A percentile compares a stretch with the other conserved stretches of the same genome.
Conservation (phyloP, 2,113 vertebrate species). For the Cyanoderma ruficeps region DNA sequence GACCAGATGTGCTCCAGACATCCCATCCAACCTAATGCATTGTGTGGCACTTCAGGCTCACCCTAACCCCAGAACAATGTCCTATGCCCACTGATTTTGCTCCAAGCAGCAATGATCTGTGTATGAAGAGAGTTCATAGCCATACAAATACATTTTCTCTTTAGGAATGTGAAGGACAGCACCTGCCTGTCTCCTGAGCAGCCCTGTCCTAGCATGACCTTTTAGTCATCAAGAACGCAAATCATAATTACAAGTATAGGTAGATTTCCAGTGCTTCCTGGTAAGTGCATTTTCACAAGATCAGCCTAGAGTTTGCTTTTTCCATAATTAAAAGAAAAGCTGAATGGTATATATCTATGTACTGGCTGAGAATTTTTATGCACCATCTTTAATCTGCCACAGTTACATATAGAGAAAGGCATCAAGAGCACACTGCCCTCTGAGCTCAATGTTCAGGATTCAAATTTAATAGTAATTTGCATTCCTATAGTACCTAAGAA, state of each 20-base stretch:
- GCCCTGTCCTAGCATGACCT: neutral
- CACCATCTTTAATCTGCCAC: neutral
- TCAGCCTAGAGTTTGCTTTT: neutral
- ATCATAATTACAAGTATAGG: neutral
- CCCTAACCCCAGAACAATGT: neutral
- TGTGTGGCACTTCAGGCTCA: neutral
- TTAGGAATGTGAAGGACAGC: rapidly evolving
- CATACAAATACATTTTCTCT: neutral
- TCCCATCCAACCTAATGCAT: neutral
- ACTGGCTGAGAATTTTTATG: neutral
- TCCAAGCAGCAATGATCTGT: neutral
- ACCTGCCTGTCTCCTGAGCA: neutral
- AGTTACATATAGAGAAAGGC: neutral
- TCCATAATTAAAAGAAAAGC: neutral
- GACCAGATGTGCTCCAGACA: neutral
- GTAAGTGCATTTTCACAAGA: neutral
- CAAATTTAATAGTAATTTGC: conserved; percentile 5
- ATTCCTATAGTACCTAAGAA: neutral
- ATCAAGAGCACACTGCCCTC: neutral
- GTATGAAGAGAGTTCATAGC: neutral
- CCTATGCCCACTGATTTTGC: neutral
- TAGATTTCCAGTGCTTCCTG: neutral
- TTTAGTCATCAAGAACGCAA: neutral
- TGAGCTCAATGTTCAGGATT: neutral
- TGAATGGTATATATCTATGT: neutral